Evolutionary conservation across 2,113 vertebrate genomes (phyloP).

Genomic region (Megaceryle maxima): DNA sequence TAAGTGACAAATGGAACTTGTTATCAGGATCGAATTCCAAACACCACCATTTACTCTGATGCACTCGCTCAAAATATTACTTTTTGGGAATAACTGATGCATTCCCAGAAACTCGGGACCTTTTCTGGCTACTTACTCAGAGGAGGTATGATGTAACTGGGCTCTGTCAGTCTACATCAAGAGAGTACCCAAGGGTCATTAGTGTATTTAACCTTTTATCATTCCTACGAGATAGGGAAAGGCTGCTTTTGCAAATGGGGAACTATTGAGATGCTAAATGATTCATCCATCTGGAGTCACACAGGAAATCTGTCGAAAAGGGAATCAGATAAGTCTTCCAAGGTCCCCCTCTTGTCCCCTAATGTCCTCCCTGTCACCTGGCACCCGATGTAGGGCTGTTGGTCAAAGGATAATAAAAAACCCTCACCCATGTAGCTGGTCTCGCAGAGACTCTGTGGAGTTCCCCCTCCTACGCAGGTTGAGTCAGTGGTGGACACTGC

Average conservation of each 20-base stretch:
- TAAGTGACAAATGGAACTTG: neutral
- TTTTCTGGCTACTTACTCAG: neutral
- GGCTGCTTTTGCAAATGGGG: neutral
- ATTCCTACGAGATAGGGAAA: neutral
- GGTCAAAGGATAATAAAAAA: neutral
- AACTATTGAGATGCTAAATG: neutral
- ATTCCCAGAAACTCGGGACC: neutral
- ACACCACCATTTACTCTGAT: rapidly evolving
- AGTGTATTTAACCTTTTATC: neutral
- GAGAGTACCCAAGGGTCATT: rapidly evolving
- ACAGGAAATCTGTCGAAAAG: neutral
- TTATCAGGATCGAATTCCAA: neutral
- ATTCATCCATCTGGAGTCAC: neutral
- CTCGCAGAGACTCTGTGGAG: neutral
- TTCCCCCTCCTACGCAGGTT: neutral
- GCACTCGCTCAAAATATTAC: neutral
- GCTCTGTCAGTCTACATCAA: neutral
- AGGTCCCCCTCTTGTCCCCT: neutral
- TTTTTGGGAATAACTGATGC: neutral
- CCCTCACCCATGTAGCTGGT: rapidly evolving
- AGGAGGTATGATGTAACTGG: neutral
- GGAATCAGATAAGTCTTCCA: neutral
- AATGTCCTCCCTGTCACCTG: neutral
- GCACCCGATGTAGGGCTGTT: neutral
- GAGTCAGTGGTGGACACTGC: neutral